These are phyloP conservation scores for Xestia rhomboidea DNA, from an alignment of 2,888 invertebrate genomes.

Conservation along the genomic window DNA sequence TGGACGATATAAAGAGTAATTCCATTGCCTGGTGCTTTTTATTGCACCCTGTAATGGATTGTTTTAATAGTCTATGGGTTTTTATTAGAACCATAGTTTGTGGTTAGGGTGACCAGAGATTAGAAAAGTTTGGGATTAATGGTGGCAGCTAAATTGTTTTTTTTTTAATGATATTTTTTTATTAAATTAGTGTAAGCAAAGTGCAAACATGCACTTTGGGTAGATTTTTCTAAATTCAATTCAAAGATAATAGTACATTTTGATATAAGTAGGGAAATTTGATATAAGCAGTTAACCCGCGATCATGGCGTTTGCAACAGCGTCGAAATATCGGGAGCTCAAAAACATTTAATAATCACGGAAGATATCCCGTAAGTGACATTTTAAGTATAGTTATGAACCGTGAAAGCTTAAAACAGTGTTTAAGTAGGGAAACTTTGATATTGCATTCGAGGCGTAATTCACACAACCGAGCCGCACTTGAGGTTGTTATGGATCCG, in stretches of 20 bases:
- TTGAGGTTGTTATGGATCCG: too few species aligned
- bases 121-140: conserved; percentile 2
- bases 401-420: too few species aligned
- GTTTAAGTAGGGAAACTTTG: too few species aligned
- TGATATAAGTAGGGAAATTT: too few species aligned
- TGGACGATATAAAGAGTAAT: conserved; percentile 33
- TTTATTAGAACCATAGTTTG: conserved; percentile 40
- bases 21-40: conserved; percentile 42
- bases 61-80: conserved; percentile 51
- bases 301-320: too few species aligned
- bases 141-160: not conserved
- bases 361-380: too few species aligned
- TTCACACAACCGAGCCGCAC: too few species aligned
- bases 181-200: accelerated
- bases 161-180: not conserved
- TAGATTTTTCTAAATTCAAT: not conserved
- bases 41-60: conserved; percentile 37
- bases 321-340: too few species aligned
- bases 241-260: not conserved
- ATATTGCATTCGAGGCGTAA: too few species aligned
- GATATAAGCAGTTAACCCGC: too few species aligned
- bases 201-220: not conserved
- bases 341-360: too few species aligned
- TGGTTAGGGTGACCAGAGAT: conserved; percentile 12
- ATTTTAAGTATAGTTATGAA: too few species aligned